Evolutionary conservation across 2,888 invertebrate species (phyloP).

Genomic region (Drosophila melanocephala): DNA sequence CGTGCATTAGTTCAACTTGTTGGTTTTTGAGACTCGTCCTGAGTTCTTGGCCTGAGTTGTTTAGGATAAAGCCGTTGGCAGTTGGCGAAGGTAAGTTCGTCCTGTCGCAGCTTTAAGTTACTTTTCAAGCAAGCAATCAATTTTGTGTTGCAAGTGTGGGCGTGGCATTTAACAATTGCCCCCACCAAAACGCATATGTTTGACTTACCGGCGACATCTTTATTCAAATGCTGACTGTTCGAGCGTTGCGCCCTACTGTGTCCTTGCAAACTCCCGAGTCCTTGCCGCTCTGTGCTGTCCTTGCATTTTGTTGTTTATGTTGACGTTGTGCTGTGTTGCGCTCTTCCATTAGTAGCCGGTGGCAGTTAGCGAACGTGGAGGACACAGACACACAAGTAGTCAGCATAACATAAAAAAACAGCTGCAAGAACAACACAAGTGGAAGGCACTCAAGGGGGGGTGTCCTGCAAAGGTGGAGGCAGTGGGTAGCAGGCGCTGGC

Average conservation of each 20-base stretch:
- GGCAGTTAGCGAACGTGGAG: constrained; percentile 53
- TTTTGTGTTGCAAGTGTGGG: constrained; percentile 58
- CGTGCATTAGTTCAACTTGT: constrained; percentile 64
- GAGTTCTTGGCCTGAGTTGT: constrained; percentile 39
- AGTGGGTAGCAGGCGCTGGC: constrained; percentile 22
- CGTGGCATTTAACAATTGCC: constrained; percentile 35
- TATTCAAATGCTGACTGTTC: constrained; percentile 72
- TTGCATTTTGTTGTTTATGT: constrained; percentile 22
- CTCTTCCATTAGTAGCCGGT: constrained; percentile 54
- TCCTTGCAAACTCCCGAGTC: constrained; percentile 8
- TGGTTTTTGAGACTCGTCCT: constrained; percentile 16
- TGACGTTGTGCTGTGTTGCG: constrained; percentile 9
- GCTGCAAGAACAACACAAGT: background rate
- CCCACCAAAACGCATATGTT: constrained; percentile 62
- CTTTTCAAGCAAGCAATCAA: constrained; percentile 49
- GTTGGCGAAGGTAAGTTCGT: constrained; percentile 77
- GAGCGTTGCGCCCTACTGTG: constrained; percentile 18
- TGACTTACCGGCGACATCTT: constrained; percentile 78
- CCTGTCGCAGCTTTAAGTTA: constrained; percentile 72
- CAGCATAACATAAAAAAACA: background rate
- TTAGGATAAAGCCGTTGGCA: constrained; percentile 59
- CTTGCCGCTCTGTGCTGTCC: background rate
- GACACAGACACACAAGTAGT: constrained; percentile 7
- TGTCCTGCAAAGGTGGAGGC: constrained; percentile 5
- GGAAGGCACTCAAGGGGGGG: background rate